phyloP scores from a whole-genome alignment of 2,888 invertebrate species.

The Fabriciana adippe region DNA sequence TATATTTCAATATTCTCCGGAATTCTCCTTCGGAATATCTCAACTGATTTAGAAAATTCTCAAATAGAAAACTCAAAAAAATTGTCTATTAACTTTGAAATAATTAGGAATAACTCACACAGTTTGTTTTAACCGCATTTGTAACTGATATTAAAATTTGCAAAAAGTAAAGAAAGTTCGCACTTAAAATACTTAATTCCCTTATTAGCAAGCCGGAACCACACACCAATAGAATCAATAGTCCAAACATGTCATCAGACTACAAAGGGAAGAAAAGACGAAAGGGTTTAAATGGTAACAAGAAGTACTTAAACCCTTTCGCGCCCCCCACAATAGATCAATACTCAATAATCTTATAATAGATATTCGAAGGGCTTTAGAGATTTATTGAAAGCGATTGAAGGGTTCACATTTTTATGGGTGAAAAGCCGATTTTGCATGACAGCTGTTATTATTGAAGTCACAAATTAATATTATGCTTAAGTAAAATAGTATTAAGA shows the following conservation, averaged over 20 bases:
- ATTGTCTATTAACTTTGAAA: too few species aligned
- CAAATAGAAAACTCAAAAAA: too few species aligned
- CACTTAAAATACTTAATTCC: neutral
- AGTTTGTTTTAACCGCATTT: too few species aligned
- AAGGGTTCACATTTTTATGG: conserved; percentile 53
- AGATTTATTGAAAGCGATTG: conserved; percentile 53
- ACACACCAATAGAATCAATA: conserved; percentile 27
- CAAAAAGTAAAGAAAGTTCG: too few species aligned
- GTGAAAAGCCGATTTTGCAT: conserved; percentile 58
- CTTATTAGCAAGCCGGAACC: conserved; percentile 21
- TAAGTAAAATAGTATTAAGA: too few species aligned
- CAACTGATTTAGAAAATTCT: too few species aligned
- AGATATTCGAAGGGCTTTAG: conserved; percentile 51
- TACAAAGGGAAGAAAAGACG: conserved; percentile 27
- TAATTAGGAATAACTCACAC: too few species aligned
- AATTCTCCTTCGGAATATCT: too few species aligned
- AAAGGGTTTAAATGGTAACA: conserved; percentile 53
- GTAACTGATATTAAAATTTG: too few species aligned
- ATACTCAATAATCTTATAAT: conserved; percentile 81
- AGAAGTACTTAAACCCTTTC: conserved; percentile 69
- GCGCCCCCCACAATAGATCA: conserved; percentile 75
- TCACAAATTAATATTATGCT: conserved; percentile 21
- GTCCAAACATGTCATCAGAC: conserved; percentile 33
- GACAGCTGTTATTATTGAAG: conserved; percentile 50
- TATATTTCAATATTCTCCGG: too few species aligned